Percentiles rank a stretch among this genome's conserved stretches.
These are phyloP conservation scores for Scaptomyza cyrtandrae DNA, from an alignment of 2,888 invertebrate species.

Conservation along the genomic window DNA sequence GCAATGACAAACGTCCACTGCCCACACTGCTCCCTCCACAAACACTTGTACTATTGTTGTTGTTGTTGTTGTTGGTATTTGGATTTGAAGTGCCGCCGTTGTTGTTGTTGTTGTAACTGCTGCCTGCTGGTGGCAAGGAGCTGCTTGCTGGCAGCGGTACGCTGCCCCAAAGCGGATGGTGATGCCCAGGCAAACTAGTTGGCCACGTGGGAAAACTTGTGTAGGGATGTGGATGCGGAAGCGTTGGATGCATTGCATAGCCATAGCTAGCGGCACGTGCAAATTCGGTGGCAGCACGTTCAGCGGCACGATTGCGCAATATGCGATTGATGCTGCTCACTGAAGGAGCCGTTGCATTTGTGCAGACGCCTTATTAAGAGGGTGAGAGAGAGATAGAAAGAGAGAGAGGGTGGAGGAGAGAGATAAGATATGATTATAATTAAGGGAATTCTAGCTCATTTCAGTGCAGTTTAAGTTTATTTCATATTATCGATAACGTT, in stretches of 20 bases:
- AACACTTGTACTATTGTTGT: conserved; percentile 39
- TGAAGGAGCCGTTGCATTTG: conserved; percentile 97
- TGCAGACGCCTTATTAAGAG: conserved; percentile 92
- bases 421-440: no score
- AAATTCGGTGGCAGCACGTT: conserved; percentile 97
- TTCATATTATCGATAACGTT: no score
- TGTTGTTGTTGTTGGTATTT: conserved; percentile 38
- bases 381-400: neutral
- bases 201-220: conserved; percentile 86
- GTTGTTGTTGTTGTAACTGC: conserved; percentile 40
- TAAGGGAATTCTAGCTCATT: no score
- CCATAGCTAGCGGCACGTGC: conserved; percentile 96
- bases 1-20: conserved; percentile 86
- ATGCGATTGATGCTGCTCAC: conserved; percentile 99
- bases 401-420: neutral
- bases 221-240: conserved; percentile 88
- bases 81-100: conserved; percentile 42
- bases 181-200: conserved; percentile 82
- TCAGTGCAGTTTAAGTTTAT: no score
- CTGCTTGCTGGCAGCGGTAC: conserved; percentile 77
- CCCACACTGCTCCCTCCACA: conserved; percentile 58
- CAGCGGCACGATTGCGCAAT: conserved; percentile 96
- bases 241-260: conserved; percentile 88
- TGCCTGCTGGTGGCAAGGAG: conserved; percentile 27
- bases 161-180: conserved; percentile 86